Evolutionary conservation across 2,797 vertebrate genomes (phyloP).

Genomic region (Apogon talboti): DNA sequence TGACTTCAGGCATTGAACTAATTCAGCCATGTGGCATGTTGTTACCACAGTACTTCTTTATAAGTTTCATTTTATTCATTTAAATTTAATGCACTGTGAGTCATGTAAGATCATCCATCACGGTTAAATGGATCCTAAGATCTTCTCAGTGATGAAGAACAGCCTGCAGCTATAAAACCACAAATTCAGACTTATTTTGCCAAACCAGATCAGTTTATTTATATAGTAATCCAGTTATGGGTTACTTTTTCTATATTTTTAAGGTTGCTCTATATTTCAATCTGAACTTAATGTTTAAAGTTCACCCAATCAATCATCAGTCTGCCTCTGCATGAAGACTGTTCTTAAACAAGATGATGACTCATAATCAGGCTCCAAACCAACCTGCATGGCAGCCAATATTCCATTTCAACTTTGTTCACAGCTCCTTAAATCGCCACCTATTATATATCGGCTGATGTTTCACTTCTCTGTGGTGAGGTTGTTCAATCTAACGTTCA

Average conservation of each 20-base stretch:
- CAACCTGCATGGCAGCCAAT: slow-evolving; percentile 39
- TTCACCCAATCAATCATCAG: slow-evolving; percentile 63
- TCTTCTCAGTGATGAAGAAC: too few species aligned
- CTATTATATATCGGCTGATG: slow-evolving; percentile 43
- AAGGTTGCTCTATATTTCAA: slow-evolving; percentile 28
- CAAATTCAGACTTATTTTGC: too few species aligned
- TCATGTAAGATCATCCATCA: too few species aligned
- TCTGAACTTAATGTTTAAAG: slow-evolving; percentile 61
- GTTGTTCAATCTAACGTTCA: slow-evolving; percentile 19
- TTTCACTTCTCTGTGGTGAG: slow-evolving; percentile 21
- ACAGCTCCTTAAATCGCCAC: slow-evolving; percentile 44
- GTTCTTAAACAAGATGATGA: slow-evolving; percentile 64
- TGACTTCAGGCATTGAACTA: slow-evolving; percentile 5
- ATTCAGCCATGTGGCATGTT: slow-evolving; percentile 1
- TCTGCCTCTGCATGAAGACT: slow-evolving; percentile 41
- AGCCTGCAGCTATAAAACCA: too few species aligned
- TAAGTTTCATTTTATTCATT: slow-evolving; percentile 22
- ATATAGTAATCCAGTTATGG: not conserved
- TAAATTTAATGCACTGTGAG: too few species aligned
- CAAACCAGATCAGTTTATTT: not conserved
- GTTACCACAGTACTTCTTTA: slow-evolving; percentile 5
- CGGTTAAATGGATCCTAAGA: too few species aligned
- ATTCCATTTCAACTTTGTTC: slow-evolving; percentile 58
- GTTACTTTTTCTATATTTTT: not conserved
- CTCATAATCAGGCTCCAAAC: slow-evolving; percentile 60